phyloP scores from a whole-genome alignment of 2,797 vertebrate genomes.

The Onychomys torridus region DNA sequence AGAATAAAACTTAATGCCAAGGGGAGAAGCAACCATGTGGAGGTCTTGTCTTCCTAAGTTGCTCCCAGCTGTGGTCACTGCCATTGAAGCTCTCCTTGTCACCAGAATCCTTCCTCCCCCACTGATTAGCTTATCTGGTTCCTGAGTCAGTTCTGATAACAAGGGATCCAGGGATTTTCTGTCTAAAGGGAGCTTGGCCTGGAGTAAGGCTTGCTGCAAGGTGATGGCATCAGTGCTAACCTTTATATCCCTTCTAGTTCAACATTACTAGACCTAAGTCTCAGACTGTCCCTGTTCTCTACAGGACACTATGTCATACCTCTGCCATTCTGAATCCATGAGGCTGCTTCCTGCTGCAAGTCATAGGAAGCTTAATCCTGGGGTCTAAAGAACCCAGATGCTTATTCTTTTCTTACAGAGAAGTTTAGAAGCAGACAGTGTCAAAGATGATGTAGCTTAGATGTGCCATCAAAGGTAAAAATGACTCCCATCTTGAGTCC shows the following conservation, averaged over 20 bases:
- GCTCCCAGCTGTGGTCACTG: neutral
- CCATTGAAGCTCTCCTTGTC: neutral
- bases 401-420: neutral
- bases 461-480: neutral
- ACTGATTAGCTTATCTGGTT: neutral
- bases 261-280: neutral
- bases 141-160: neutral
- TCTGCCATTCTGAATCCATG: neutral
- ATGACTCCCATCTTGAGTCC: neutral
- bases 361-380: neutral
- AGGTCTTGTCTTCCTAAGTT: neutral
- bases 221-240: neutral
- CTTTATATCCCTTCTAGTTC: neutral
- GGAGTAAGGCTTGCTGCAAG: neutral
- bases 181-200: neutral
- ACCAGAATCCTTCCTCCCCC: neutral
- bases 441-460: neutral
- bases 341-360: neutral
- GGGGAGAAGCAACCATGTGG: neutral
- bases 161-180: neutral
- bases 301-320: neutral
- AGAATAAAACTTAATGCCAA: neutral
- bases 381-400: neutral
- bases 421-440: neutral
- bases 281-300: neutral